These are phyloP conservation scores for Chrysotoxum bicinctum DNA, from an alignment of 2,888 invertebrate genomes.

Conservation along the genomic window DNA sequence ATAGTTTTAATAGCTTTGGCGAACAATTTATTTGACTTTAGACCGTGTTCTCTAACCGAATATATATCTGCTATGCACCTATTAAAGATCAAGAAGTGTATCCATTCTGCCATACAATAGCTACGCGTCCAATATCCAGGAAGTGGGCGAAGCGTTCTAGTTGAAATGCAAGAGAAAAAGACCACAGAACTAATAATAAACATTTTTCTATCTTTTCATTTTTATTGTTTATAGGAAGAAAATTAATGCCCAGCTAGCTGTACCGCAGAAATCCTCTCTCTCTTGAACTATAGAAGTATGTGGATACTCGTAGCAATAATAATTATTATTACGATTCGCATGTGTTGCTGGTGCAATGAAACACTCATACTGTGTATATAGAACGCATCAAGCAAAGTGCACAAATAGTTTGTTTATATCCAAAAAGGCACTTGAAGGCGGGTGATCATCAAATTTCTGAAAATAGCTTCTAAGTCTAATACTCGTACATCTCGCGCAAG, in stretches of 20 bases:
- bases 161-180: slow-evolving; percentile 46
- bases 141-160: slow-evolving; percentile 56
- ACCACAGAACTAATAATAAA: slow-evolving; percentile 68
- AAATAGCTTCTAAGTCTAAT: slow-evolving; percentile 51
- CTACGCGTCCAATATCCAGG: slow-evolving; percentile 50
- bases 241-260: slow-evolving; percentile 23
- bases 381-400: slow-evolving; percentile 50
- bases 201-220: slow-evolving; percentile 64
- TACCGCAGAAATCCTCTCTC: slow-evolving; percentile 18
- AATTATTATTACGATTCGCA: slow-evolving; percentile 69
- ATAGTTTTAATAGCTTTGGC: slow-evolving; percentile 36
- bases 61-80: not conserved
- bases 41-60: not conserved
- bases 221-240: slow-evolving; percentile 65
- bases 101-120: not conserved
- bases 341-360: slow-evolving; percentile 53
- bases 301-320: slow-evolving; percentile 27
- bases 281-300: not conserved
- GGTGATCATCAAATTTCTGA: slow-evolving; percentile 59
- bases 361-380: slow-evolving; percentile 9
- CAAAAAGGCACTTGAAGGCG: slow-evolving; percentile 56
- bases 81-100: not conserved
- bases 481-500: slow-evolving; percentile 6
- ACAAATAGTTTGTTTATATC: slow-evolving; percentile 58
- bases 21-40: slow-evolving; percentile 40